These are phyloP conservation scores for Hydropsyche tenuis DNA, from an alignment of 1,140 invertebrate genomes.

Conservation along the genomic window DNA sequence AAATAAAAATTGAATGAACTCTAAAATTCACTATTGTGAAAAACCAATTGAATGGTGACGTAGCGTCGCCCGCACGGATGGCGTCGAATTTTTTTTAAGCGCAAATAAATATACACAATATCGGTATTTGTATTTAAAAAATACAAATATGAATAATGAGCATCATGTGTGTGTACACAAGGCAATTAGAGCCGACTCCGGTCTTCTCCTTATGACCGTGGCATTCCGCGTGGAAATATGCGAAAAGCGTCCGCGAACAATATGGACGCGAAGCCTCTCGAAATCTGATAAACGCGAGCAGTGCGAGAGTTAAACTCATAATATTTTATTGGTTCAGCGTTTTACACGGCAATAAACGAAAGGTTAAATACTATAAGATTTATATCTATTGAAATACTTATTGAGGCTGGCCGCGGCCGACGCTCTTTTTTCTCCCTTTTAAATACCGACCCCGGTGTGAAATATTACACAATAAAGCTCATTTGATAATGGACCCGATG, in stretches of 20 bases:
- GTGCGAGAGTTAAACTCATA: slow-evolving; percentile 47
- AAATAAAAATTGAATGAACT: no score
- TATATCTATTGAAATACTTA: slow-evolving; percentile 50
- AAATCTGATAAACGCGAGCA: slow-evolving; percentile 45
- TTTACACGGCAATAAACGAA: slow-evolving; percentile 50
- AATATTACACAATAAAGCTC: slow-evolving; percentile 49
- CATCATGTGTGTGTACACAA: neutral
- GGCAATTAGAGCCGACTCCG: slow-evolving; percentile 12
- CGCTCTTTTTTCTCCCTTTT: slow-evolving; percentile 46
- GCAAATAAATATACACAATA: neutral
- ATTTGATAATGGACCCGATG: slow-evolving; percentile 47
- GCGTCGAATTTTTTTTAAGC: neutral
- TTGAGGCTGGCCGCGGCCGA: slow-evolving; percentile 40
- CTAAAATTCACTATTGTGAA: no score
- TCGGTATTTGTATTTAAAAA: slow-evolving; percentile 6
- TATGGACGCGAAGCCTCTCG: slow-evolving; percentile 6
- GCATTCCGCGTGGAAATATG: slow-evolving; percentile 1
- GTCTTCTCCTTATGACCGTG: neutral
- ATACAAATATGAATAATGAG: slow-evolving; percentile 18
- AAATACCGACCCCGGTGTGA: slow-evolving; percentile 49
- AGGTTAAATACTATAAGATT: slow-evolving; percentile 51
- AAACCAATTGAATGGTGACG: no score
- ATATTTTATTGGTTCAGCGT: slow-evolving; percentile 50
- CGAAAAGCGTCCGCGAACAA: slow-evolving; percentile 13
- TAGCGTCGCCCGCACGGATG: neutral